Conservation (phyloP, 2,113 vertebrate genomes). For the Mustela nigripes region DNA sequence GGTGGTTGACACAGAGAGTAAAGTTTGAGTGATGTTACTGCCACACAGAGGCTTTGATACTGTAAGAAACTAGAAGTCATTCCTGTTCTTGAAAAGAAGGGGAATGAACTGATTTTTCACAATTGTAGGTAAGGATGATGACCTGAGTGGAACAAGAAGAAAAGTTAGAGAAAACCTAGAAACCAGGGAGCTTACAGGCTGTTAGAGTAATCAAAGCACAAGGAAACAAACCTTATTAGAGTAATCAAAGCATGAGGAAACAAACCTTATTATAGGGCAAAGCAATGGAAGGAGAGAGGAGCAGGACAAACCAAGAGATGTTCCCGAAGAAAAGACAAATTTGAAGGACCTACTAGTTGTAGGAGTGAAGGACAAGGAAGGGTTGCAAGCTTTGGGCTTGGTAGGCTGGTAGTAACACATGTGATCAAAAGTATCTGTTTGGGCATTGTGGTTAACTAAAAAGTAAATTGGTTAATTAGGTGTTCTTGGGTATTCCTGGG, state of each 20-base stretch:
- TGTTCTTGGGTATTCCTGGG: neutral
- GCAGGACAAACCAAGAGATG: neutral
- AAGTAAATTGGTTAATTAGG: neutral
- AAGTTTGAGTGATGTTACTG: neutral
- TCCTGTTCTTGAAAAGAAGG: constrained; percentile 18
- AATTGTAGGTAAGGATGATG: neutral
- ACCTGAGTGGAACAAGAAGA: neutral
- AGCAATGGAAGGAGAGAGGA: neutral
- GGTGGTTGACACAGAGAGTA: neutral
- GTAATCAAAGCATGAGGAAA: neutral
- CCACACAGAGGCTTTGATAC: neutral
- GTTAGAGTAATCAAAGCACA: neutral
- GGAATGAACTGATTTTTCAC: constrained; percentile 27
- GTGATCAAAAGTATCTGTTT: constrained; percentile 16
- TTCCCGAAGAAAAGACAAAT: constrained; percentile 1
- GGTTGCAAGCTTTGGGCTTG: neutral
- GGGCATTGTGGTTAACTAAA: neutral
- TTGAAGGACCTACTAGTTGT: neutral
- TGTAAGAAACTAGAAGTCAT: neutral
- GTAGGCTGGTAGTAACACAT: neutral
- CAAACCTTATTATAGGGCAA: neutral
- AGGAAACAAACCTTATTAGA: neutral
- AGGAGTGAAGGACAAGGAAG: neutral
- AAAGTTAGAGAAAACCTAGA: constrained; percentile 7
- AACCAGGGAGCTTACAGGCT: neutral